Percentiles rank a stretch among this genome's conserved stretches.
Conservation (phyloP, 2,797 vertebrate genomes). For the Enteromius treurensis region DNA sequence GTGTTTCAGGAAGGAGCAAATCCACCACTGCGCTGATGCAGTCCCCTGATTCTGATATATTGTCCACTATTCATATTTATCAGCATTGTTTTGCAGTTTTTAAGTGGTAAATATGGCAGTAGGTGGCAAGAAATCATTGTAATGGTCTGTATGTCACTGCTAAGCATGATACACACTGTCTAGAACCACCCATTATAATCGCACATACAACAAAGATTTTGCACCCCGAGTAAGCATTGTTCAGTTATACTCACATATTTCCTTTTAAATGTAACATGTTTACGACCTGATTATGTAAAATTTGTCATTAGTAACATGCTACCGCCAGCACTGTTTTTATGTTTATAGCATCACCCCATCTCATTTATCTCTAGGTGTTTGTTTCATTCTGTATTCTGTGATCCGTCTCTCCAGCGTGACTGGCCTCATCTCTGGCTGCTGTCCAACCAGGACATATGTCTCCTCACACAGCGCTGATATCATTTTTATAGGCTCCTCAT, state of each 20-base stretch:
- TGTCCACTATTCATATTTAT: neutral
- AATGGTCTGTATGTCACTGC: neutral
- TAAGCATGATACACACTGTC: neutral
- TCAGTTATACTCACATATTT: neutral
- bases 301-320: neutral
- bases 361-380: conserved; percentile 1
- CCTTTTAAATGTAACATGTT: neutral
- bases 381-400: conserved; percentile 1
- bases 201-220: neutral
- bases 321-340: neutral
- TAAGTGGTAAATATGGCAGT: neutral
- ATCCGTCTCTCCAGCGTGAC: conserved; percentile 14
- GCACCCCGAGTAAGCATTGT: neutral
- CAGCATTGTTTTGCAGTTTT: neutral
- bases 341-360: neutral
- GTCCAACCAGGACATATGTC: conserved; percentile 40
- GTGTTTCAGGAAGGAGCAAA: too few species aligned
- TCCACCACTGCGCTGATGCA: neutral
- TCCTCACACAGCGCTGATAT: conserved; percentile 31
- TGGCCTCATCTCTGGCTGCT: conserved; percentile 37
- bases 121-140: neutral
- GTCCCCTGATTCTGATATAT: neutral
- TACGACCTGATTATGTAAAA: neutral
- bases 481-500: conserved; percentile 47
- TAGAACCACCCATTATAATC: conserved; percentile 2